Evolutionary conservation across 2,888 invertebrate species (phyloP).

Genomic region (Idaea straminata): DNA sequence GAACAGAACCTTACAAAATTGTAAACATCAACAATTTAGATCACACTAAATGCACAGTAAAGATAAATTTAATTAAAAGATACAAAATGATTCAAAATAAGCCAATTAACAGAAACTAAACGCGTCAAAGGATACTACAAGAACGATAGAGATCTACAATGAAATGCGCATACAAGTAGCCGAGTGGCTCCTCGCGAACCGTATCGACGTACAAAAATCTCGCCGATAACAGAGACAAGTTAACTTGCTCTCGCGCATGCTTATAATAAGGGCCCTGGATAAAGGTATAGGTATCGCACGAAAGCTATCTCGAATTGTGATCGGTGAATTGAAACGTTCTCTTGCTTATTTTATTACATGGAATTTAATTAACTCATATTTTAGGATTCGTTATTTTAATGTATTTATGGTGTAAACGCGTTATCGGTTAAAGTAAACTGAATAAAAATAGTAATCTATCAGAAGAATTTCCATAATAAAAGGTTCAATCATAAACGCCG

Average conservation of each 20-base stretch:
- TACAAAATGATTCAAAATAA: slow-evolving; percentile 19
- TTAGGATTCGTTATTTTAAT: slow-evolving; percentile 23
- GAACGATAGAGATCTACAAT: slow-evolving; percentile 52
- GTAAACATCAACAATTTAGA: background rate
- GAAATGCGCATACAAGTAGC: slow-evolving; percentile 45
- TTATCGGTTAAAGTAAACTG: background rate
- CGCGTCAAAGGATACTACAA: slow-evolving; percentile 48
- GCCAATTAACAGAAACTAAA: slow-evolving; percentile 46
- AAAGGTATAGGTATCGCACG: slow-evolving; percentile 66
- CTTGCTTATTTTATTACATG: slow-evolving; percentile 51
- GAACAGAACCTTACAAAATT: background rate
- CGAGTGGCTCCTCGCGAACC: slow-evolving; percentile 44
- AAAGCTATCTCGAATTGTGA: slow-evolving; percentile 62
- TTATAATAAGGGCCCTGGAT: slow-evolving; percentile 67
- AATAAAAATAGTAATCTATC: slow-evolving; percentile 13
- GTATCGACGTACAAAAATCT: slow-evolving; percentile 73
- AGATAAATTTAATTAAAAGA: slow-evolving; percentile 19
- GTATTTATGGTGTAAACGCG: slow-evolving; percentile 21
- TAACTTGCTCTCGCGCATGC: slow-evolving; percentile 65
- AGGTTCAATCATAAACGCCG: slow-evolving; percentile 48
- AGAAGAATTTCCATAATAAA: slow-evolving; percentile 35
- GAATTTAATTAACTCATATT: slow-evolving; percentile 11
- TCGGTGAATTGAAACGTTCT: slow-evolving; percentile 76
- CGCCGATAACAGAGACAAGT: slow-evolving; percentile 71
- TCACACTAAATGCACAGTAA: slow-evolving; percentile 17